Conservation (phyloP, 64 coral and sea anemone genomes). For the Pocillopora verrucosa region DNA sequence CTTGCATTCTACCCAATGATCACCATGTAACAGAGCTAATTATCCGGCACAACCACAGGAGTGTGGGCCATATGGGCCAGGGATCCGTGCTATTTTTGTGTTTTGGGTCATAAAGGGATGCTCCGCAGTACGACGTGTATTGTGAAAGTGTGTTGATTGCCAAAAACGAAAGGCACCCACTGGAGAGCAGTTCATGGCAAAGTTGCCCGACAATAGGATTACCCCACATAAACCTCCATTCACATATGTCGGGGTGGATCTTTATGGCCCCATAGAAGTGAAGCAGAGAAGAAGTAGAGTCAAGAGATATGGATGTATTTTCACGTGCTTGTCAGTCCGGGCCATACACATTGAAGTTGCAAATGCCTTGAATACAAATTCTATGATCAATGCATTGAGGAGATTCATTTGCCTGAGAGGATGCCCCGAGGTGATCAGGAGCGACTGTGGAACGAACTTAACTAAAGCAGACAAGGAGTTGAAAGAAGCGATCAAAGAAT, state of each 20-base stretch:
- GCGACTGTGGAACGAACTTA: conserved; percentile 37
- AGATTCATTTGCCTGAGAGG: conserved; percentile 28
- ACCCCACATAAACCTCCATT: neutral
- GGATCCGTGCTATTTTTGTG: neutral
- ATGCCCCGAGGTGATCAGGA: neutral
- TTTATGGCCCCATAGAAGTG: conserved; percentile 5
- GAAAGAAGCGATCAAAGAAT: conserved; percentile 13
- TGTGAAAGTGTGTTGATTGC: neutral
- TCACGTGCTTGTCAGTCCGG: neutral
- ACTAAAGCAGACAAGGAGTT: conserved; percentile 39
- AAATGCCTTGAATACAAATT: neutral
- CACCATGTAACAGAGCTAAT: conserved; percentile 1
- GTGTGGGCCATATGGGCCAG: neutral
- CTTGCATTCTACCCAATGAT: neutral
- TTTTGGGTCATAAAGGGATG: conserved; percentile 11
- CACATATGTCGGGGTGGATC: neutral
- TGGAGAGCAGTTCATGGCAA: neutral
- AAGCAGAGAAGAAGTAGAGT: neutral
- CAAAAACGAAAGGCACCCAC: neutral
- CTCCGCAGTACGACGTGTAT: neutral
- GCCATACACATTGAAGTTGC: neutral
- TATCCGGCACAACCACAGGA: neutral
- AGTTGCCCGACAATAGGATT: neutral
- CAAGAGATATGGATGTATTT: neutral
- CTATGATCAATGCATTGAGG: conserved; percentile 7